Evolutionary conservation across 2,888 invertebrate genomes (phyloP).

Genomic region (Tortrix viridana): DNA sequence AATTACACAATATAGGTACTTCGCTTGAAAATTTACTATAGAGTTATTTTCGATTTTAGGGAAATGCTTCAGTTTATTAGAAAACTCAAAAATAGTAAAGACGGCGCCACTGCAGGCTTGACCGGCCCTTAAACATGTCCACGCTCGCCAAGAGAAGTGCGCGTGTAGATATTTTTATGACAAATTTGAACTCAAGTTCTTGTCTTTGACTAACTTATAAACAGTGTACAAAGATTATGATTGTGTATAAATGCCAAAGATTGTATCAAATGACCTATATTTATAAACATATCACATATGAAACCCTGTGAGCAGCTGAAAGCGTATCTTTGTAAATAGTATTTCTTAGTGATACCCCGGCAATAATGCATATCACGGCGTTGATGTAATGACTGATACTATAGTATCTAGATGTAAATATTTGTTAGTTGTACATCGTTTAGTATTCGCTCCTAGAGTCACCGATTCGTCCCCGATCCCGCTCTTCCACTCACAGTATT

Average conservation of each 20-base stretch:
- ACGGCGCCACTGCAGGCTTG: too few species aligned
- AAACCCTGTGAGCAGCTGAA: conserved; percentile 42
- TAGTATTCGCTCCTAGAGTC: conserved; percentile 65
- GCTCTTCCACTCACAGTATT: conserved; percentile 54
- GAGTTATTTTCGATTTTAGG: too few species aligned
- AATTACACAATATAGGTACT: too few species aligned
- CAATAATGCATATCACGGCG: conserved; percentile 80
- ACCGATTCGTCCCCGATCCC: conserved; percentile 48
- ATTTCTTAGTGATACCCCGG: conserved; percentile 73
- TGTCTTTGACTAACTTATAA: too few species aligned
- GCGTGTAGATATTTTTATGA: too few species aligned
- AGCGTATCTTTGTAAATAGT: conserved; percentile 66
- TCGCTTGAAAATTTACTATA: too few species aligned
- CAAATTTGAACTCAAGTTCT: too few species aligned
- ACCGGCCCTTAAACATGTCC: too few species aligned
- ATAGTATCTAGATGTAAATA: conserved; percentile 62
- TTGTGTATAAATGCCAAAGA: background rate
- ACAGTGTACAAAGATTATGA: background rate
- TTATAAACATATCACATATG: conserved; percentile 39
- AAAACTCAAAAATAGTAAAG: too few species aligned
- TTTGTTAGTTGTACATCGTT: conserved; percentile 52
- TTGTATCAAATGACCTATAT: conserved; percentile 9
- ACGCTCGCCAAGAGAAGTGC: too few species aligned
- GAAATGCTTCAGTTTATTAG: too few species aligned
- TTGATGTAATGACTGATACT: conserved; percentile 69